phyloP scores from a whole-genome alignment of 2,113 vertebrate genomes.

The Shinisaurus crocodilurus region DNA sequence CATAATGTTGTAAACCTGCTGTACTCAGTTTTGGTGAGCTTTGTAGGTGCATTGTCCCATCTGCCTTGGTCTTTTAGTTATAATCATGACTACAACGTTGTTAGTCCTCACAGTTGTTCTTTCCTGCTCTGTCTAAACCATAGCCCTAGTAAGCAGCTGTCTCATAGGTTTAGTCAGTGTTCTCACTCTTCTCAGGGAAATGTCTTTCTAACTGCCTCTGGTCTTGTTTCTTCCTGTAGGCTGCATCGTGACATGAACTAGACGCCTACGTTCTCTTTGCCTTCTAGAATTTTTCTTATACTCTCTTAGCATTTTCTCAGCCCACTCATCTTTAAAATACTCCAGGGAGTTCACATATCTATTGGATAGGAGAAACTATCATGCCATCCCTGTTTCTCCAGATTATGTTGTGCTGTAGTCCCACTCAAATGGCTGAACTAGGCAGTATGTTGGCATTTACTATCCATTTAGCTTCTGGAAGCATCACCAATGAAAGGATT shows the following conservation, averaged over 20 bases:
- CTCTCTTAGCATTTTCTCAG: not conserved
- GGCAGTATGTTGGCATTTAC: not conserved
- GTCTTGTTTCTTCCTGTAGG: conserved; percentile 8
- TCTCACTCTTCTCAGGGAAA: not conserved
- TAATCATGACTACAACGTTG: not conserved
- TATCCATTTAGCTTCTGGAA: not conserved
- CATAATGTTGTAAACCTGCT: not conserved
- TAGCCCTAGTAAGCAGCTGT: conserved; percentile 13
- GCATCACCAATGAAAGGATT: not conserved
- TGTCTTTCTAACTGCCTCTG: not conserved
- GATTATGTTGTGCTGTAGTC: not conserved
- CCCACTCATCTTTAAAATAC: not conserved
- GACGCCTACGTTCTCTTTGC: not conserved
- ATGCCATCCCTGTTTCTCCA: conserved; percentile 14
- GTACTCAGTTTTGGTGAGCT: not conserved
- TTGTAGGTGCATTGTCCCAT: accelerated
- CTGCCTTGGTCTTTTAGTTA: conserved; percentile 6
- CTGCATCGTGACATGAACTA: not conserved
- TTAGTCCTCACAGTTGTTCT: not conserved
- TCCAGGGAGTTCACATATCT: conserved; percentile 12
- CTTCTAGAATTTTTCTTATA: not conserved
- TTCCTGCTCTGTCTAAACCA: not conserved
- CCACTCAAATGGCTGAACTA: not conserved
- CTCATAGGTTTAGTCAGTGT: not conserved
- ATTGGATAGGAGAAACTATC: not conserved